Base-by-base conservation (phyloP, 2,888 invertebrate genomes). In the Lithosia quadra region DNA sequence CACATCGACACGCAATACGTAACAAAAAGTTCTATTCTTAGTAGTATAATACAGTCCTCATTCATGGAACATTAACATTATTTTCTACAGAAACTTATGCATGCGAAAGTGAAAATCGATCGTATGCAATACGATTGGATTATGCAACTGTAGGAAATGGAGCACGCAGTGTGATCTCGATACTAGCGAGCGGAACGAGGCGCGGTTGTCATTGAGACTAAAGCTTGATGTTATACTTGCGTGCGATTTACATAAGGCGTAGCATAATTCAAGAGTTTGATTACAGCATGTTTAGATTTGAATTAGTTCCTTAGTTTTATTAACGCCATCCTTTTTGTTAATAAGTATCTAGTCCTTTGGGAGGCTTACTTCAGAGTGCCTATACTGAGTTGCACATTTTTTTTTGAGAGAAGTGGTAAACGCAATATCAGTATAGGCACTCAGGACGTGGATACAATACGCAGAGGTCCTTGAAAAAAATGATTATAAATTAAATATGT, bases 101-200 rank as follows among this genome's bases (percentile, higher is more conserved):
- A 85, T 80, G 85, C 79, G 88, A 93, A 92, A 93, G 92, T 90
- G 89, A 90, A 90, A 90, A 92, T 92, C 89, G 88, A 91, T 92
- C 77, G 85, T 88, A 83, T 87, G 87, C 85, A 86, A 85, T 73
- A 70, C 81, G 80, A 84, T 85, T 85, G 84, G 81, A 89, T 92
- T 91, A 92, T 90, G 91, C 89, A 93, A 92, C 81, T 70, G 80
- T 77, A 86, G 90, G 88, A 91, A 92, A 90, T 88, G 85, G 90
- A 90, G 89, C 91, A 87, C 79, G 83, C 81, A 79, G 83, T 77
- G 77, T 80, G 89, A 83, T 92, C 89, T 90, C 89, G 84, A 87
- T 89, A 86, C 78, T 83, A 80, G 67, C 74, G 77, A 79, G 87
- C 88, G 91, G 88, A 91, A 91, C 92, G 88, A 82, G 83, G 83